Conservation (phyloP, 2,888 invertebrate genomes). For the Unio pictorum region DNA sequence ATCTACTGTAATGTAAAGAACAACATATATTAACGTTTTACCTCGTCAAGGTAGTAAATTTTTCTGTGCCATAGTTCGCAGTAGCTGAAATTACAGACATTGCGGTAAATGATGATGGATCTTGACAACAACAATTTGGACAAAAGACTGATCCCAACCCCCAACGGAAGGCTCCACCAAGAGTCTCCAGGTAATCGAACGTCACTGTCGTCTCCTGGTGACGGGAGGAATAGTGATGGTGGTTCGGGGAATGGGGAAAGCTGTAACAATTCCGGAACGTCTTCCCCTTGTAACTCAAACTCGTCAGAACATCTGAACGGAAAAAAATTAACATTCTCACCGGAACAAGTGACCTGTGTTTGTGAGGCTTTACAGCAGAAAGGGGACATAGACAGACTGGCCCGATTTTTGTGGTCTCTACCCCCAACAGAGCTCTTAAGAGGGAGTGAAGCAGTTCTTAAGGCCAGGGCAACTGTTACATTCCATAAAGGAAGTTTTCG, state of each 20-base stretch:
- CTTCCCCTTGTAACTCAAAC: constrained; percentile 27
- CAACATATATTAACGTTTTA: constrained; percentile 23
- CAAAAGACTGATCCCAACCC: constrained; percentile 22
- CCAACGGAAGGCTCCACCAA: constrained; percentile 14
- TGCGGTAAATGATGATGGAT: constrained; percentile 21
- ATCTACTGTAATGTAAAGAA: constrained; percentile 32
- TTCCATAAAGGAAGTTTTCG: constrained; percentile 90
- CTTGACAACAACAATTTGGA: constrained; percentile 24
- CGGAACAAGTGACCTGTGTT: constrained; percentile 72
- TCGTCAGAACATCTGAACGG: constrained; percentile 49
- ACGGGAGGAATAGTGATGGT: constrained; percentile 13
- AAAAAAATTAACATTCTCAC: constrained; percentile 67
- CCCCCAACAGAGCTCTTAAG: constrained; percentile 84
- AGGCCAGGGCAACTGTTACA: constrained; percentile 91
- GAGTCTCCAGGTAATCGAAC: constrained; percentile 26
- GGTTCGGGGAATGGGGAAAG: constrained; percentile 20
- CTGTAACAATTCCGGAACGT: constrained; percentile 25
- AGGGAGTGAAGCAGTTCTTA: constrained; percentile 89
- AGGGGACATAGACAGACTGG: constrained; percentile 77
- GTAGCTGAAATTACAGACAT: constrained; percentile 23
- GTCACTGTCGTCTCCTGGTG: constrained; percentile 22
- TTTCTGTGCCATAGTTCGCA: constrained; percentile 24
- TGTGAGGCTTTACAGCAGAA: constrained; percentile 72
- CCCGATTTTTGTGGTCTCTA: constrained; percentile 88
- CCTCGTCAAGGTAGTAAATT: constrained; percentile 23